Percentiles rank a stretch among this genome's conserved stretches.
phyloP scores from a whole-genome alignment of 2,797 vertebrate species.

The Clarias platycephalus region DNA sequence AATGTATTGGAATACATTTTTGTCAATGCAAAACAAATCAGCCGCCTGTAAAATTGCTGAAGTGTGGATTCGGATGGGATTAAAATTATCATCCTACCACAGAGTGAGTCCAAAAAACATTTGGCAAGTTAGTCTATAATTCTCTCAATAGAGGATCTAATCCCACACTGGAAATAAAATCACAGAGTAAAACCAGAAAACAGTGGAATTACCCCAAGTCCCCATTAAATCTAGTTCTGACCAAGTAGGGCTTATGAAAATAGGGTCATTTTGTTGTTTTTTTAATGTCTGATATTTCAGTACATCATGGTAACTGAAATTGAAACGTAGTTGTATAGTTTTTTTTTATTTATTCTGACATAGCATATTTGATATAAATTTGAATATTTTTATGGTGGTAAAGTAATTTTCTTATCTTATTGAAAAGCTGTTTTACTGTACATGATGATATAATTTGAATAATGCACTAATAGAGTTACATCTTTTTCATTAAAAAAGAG shows the following conservation, averaged over 20 bases:
- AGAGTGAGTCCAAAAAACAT: slow-evolving; percentile 3
- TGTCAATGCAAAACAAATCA: neutral
- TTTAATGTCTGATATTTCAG: neutral
- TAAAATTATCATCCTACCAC: neutral
- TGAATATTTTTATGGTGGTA: neutral
- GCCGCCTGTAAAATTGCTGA: neutral
- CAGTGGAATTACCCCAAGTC: neutral
- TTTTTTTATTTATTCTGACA: neutral
- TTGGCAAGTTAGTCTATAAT: neutral
- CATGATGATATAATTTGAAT: neutral
- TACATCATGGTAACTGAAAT: neutral
- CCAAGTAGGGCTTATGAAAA: neutral
- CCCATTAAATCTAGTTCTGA: no score
- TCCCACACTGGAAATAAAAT: neutral
- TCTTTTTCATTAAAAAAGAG: neutral
- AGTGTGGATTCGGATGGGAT: neutral
- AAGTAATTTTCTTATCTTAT: neutral
- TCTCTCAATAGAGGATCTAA: neutral
- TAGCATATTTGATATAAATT: neutral
- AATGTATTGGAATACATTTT: neutral
- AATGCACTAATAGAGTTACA: neutral
- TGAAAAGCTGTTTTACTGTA: neutral
- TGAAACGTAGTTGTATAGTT: neutral
- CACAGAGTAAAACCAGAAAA: neutral
- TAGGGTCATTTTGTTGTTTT: neutral